phyloP scores from a whole-genome alignment of 2,113 vertebrate genomes.

The Sakesphorus luctuosus region DNA sequence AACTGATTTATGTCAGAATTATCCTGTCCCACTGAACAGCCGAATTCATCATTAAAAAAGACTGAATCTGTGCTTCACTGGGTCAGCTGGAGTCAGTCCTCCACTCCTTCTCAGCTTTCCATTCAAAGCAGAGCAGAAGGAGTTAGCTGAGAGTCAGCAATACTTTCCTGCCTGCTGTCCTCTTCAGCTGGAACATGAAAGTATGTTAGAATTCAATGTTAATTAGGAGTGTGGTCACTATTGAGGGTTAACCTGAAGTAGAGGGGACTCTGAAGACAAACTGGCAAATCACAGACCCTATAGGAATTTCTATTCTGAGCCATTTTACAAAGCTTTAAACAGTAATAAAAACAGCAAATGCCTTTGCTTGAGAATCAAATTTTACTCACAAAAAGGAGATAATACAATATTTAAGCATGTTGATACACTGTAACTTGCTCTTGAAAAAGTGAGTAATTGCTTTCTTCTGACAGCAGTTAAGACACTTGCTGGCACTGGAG shows the following conservation, averaged over 20 bases:
- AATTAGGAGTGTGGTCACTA: neutral
- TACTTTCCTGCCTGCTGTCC: neutral
- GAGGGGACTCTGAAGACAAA: neutral
- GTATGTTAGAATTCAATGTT: neutral
- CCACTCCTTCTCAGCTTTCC: neutral
- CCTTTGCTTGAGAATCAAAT: neutral
- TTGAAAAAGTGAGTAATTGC: neutral
- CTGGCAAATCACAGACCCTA: neutral
- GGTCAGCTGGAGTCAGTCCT: neutral
- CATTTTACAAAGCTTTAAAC: neutral
- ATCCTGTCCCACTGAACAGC: neutral
- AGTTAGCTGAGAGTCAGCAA: neutral
- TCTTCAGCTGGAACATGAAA: neutral
- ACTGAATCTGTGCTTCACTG: neutral
- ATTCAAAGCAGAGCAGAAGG: neutral
- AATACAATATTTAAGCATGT: neutral
- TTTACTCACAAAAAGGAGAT: neutral
- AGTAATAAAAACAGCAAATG: neutral
- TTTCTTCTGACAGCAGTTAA: neutral
- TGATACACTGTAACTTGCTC: neutral
- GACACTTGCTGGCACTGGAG: neutral
- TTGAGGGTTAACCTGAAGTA: neutral
- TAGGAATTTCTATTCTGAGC: neutral
- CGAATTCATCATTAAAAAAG: slow-evolving; percentile 37
- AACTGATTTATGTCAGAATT: slow-evolving; percentile 56